Base-by-base conservation (phyloP, 1,140 invertebrate species). In the Scaptomyza hsui region DNA sequence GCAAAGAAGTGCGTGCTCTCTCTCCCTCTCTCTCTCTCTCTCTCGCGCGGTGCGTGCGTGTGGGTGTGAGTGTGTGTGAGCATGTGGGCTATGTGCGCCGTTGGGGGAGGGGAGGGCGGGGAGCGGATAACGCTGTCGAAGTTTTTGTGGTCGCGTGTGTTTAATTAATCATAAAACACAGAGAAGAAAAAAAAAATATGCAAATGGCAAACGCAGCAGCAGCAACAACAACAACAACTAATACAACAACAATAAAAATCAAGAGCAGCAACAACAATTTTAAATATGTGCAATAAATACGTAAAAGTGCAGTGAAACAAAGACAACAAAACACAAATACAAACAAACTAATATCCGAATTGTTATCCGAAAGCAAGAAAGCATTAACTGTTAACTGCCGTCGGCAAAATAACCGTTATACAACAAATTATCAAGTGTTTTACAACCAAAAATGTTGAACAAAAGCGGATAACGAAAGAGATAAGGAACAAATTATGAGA, bases 151-250 rank as follows among this genome's bases (percentile, higher is more conserved):
- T 78, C 81, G 76, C 80, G 80, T 82, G 80, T 83, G 79, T 83
- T 86, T 86, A 85, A 85, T 85, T 85, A 85, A 86, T 85, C 81
- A 85, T 85, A 85, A 85, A 86, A 76, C 42, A 59, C 47, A n/a
- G n/a, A n/a, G n/a, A n/a, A n/a, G n/a, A n/a, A 57, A 42, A 39
- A 29, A 59, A 45, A 64, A 62, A 79, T 76, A 81, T 81, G 69
- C 78, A 74, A 73, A 80, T 75, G 44, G 76, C 55, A 49, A 67
- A 68, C 52, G 24, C n/a, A 71, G 29, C 52, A 49, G 12, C 44
- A 55, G 26, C 51, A 59, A 39, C 52, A 56, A 29, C 26, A 51
- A 45, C 45, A 56, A 62, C 47, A 62, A 67, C 45, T 41, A 63
- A 29, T 29, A 44, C 47, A 26, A 37, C 19, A 57, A 57, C 13